Evolutionary conservation across 2,113 vertebrate genomes (phyloP).

Genomic region (Mellivora capensis): DNA sequence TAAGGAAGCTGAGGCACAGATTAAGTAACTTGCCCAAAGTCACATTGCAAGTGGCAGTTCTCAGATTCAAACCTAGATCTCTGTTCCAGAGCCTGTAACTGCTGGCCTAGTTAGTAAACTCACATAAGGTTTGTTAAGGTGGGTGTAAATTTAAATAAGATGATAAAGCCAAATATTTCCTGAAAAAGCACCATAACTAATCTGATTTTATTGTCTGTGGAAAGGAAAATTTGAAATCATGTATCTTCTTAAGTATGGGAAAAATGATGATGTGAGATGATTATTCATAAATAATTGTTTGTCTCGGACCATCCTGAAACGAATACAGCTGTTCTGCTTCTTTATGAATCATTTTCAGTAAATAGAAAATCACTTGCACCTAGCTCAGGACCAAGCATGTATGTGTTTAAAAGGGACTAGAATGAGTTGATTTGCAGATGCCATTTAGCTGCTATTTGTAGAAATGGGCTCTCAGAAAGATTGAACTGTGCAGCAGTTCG

Average conservation of each 20-base stretch:
- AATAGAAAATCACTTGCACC: neutral
- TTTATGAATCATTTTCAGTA: neutral
- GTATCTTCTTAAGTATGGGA: conserved; percentile 11
- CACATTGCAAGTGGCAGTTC: neutral
- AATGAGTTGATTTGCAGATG: neutral
- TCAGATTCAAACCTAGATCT: neutral
- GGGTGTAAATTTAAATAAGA: conserved; percentile 56
- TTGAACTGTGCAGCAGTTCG: neutral
- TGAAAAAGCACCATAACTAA: conserved; percentile 51
- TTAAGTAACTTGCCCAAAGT: neutral
- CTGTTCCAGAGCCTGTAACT: neutral
- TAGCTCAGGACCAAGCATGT: neutral
- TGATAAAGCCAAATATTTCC: conserved; percentile 17
- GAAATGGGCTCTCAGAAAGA: neutral
- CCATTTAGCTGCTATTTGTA: conserved; percentile 28
- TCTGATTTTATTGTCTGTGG: conserved; percentile 58
- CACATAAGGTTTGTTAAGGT: neutral
- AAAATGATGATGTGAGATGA: conserved; percentile 40
- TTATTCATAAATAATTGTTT: neutral
- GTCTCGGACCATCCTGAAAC: neutral
- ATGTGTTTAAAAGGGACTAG: neutral
- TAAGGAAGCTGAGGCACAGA: neutral
- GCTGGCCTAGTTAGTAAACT: conserved; percentile 6
- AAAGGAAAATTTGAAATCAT: conserved; percentile 57
- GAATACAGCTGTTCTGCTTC: neutral